Base-by-base conservation (phyloP, 2,888 invertebrate genomes). In the Theodoxus fluviatilis region DNA sequence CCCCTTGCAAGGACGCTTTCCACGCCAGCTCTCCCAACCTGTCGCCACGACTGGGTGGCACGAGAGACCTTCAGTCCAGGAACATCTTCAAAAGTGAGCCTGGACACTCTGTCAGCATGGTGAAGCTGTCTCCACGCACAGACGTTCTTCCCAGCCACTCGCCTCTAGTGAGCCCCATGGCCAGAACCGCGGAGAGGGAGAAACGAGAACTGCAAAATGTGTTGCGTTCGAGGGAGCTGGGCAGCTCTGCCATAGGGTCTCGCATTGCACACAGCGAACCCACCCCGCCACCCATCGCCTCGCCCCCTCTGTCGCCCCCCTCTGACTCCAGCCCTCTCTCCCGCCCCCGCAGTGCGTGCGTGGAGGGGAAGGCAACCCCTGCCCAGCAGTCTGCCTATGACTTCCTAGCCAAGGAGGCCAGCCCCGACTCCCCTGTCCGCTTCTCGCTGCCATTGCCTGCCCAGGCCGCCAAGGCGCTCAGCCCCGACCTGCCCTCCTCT, bases 191-290 rank as follows among this genome's bases (percentile, higher is more conserved):
- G 2, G 37, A 35, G 33, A 61, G 37, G n/a, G 66, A 68, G 4
- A 68, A 76, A 40, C 73, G 76, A 33, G 76, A 80, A 68, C 72
- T 80, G 25, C 74, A 76, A 67, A 72, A 75, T 2, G 74, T 81
- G 22, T 64, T 81, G 22, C 72, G 76, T 52, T 79, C 81, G 52
- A 75, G 76, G n/a, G 74, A 78, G 28, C 76, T 79, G 31, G 83
- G 83, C 3, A 78, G 81, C 67, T 72, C 76, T 33, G 72, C 74
- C 1, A 77, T 81, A n/a, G 81, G 81, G 6, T 78, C 78, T 22
- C 73, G 80, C 33, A 79, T 83, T 78, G 81, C 80, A 28, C 28
- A 72, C 40, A 65, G 70, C n/a, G 9, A 70, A 3, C 57, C n/a
- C n/a, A n/a, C n/a, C n/a, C n/a, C n/a, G n/a, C n/a, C n/a, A n/a